Evolutionary conservation across 2,888 invertebrate species (phyloP), one percentile per base, ranked within the genome.

Genomic region (Punctoribates punctum): DNA sequence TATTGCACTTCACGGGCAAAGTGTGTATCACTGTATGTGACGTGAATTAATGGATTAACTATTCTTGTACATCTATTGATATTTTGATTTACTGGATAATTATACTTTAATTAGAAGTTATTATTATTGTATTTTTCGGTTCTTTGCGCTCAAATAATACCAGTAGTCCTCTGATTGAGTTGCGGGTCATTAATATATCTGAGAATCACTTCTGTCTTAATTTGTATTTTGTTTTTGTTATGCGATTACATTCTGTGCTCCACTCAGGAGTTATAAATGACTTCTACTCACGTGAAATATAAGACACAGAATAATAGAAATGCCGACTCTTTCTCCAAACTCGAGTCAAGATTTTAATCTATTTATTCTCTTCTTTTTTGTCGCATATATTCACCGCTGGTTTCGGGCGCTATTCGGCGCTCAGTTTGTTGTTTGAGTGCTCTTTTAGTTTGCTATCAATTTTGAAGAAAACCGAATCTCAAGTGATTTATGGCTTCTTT

Each of bases 11-110:
- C 65, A 65, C 23, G 20, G 4, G n/a, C 17, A 67, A 67, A 38
- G 67, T 67, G 67, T 67, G 67, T 42, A 38, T 42, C 42, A 42
- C 4, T 42, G 13, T 8, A 42, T 42, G 42, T 67, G 20, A 42
- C 38, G 15, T 67, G 2, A 38, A 67, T 67, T 67, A 67, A 67
- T 67, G 67, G 67, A 67, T 67, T 67, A 67, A 42, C 67, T 67
- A 67, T 67, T 67, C 38, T 67, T 67, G 67, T 67, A 67, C 13
- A 42, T 9, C 42, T 42, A 42, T 42, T 42, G 42, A 42, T 42
- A 42, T 42, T 42, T 42, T 42, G 42, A 42, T 42, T 42, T 42
- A 42, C 42, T 42, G 42, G 42, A 42, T 42, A 42, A 42, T 42
- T 42, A 42, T 42, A 9, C 42, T 42, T 42, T 42, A 20, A 51